These are phyloP conservation scores for Drosophila percnosoma DNA, from an alignment of 2,888 invertebrate species.

Conservation along the genomic window DNA sequence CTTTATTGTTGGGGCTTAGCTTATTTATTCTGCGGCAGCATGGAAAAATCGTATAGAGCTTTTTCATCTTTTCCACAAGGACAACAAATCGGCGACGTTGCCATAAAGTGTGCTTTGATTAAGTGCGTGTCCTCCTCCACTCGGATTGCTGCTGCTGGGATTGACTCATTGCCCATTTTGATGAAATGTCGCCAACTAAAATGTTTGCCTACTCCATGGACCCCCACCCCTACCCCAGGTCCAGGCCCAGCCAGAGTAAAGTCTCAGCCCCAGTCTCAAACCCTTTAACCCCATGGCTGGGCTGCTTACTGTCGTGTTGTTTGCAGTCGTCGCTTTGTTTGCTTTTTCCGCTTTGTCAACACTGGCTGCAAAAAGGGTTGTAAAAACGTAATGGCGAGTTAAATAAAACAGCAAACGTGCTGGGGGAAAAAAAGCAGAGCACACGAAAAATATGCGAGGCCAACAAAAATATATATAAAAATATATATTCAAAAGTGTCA, in stretches of 20 bases:
- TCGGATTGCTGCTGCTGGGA: conserved; percentile 28
- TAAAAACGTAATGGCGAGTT: conserved; percentile 79
- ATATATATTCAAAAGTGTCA: conserved; percentile 75
- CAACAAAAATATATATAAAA: conserved; percentile 55
- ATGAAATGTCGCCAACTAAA: conserved; percentile 72
- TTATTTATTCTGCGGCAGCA: conserved; percentile 58
- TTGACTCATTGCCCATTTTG: conserved; percentile 78
- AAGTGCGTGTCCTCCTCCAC: conserved; percentile 62
- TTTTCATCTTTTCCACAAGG: conserved; percentile 18
- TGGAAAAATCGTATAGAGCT: conserved; percentile 18
- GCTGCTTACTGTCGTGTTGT: conserved; percentile 56
- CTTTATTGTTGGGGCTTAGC: conserved; percentile 51
- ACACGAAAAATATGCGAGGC: conserved; percentile 62
- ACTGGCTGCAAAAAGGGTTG: conserved; percentile 71
- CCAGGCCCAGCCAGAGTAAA: neutral
- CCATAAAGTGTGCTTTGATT: conserved; percentile 69
- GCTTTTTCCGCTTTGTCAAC: conserved; percentile 77
- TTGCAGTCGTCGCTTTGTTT: conserved; percentile 72
- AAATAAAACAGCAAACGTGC: conserved; percentile 79
- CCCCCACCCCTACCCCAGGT: neutral
- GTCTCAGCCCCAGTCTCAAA: too few species aligned
- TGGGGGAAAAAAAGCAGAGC: conserved; percentile 30
- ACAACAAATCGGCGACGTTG: conserved; percentile 45
- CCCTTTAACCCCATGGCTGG: neutral
- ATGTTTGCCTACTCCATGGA: conserved; percentile 52